A percentile compares a stretch with the other conserved stretches of the same genome.
Conservation (phyloP, 2,113 vertebrate species). For the Micromys minutus region DNA sequence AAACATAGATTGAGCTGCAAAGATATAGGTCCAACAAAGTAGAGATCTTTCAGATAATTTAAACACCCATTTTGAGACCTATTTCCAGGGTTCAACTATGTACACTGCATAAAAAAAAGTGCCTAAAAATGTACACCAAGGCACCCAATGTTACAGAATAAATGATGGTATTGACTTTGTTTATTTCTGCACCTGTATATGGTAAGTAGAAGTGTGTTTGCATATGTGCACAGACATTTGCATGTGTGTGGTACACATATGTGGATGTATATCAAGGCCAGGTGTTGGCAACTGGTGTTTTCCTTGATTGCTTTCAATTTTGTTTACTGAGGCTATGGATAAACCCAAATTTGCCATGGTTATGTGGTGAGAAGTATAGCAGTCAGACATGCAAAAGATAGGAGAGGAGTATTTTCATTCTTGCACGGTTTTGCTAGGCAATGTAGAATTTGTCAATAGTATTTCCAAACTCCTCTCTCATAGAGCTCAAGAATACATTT, state of each 20-base stretch:
- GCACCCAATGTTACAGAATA: background rate
- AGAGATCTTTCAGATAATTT: background rate
- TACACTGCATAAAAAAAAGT: background rate
- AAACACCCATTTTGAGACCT: too few species aligned
- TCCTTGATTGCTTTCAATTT: background rate
- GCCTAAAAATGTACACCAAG: background rate
- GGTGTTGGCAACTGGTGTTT: background rate
- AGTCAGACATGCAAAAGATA: constrained; percentile 18
- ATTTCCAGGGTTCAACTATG: background rate
- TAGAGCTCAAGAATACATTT: constrained; percentile 53
- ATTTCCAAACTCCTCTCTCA: constrained; percentile 48
- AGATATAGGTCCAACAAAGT: background rate
- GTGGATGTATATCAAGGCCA: too few species aligned
- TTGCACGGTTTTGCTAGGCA: constrained; percentile 57
- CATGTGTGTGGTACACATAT: background rate
- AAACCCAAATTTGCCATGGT: too few species aligned
- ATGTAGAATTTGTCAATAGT: constrained; percentile 66
- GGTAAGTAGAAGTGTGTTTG: background rate
- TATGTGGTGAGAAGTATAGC: too few species aligned
- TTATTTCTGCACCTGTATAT: background rate
- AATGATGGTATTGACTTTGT: background rate
- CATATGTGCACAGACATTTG: background rate
- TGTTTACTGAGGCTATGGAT: too few species aligned
- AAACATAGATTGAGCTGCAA: background rate
- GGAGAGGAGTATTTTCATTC: constrained; percentile 45